Evolutionary conservation across 2,113 vertebrate species (phyloP).

Genomic region (Zootoca vivipara): DNA sequence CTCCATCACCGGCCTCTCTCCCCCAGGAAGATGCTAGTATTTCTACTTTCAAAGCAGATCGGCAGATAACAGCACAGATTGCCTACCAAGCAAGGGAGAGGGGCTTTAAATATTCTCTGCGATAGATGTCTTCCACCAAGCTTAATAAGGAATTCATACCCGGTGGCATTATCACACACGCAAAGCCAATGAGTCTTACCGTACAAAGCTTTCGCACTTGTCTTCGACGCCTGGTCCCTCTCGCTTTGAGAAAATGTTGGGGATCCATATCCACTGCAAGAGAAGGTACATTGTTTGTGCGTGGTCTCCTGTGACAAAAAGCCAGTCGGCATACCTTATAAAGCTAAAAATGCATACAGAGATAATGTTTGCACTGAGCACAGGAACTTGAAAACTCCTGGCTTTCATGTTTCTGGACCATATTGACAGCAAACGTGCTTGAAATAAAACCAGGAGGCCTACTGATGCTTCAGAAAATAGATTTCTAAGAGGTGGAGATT

Average conservation of each 20-base stretch:
- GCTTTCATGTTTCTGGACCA: background rate
- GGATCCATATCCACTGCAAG: constrained; percentile 79
- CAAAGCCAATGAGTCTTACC: constrained; percentile 62
- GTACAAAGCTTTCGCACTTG: constrained; percentile 81
- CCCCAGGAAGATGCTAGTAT: too few species aligned
- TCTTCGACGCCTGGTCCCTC: constrained; percentile 73
- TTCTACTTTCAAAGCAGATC: background rate
- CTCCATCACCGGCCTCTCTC: too few species aligned
- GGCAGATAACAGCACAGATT: background rate
- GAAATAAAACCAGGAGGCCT: background rate
- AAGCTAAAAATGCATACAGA: background rate
- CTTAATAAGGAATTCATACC: constrained; percentile 9
- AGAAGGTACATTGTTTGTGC: constrained; percentile 47
- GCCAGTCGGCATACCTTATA: background rate
- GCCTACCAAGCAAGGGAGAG: background rate
- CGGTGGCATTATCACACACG: background rate
- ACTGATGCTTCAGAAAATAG: background rate
- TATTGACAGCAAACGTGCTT: background rate
- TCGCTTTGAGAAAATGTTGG: constrained; percentile 71
- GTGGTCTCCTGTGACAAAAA: background rate
- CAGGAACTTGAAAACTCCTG: background rate
- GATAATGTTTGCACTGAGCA: background rate
- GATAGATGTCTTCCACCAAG: background rate
- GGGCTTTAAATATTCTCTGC: background rate
- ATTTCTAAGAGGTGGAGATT: background rate